Percentiles rank a stretch among this genome's conserved stretches.
These are phyloP conservation scores for Myrmophylax atrothorax DNA, from an alignment of 2,113 vertebrate species.

Conservation along the genomic window DNA sequence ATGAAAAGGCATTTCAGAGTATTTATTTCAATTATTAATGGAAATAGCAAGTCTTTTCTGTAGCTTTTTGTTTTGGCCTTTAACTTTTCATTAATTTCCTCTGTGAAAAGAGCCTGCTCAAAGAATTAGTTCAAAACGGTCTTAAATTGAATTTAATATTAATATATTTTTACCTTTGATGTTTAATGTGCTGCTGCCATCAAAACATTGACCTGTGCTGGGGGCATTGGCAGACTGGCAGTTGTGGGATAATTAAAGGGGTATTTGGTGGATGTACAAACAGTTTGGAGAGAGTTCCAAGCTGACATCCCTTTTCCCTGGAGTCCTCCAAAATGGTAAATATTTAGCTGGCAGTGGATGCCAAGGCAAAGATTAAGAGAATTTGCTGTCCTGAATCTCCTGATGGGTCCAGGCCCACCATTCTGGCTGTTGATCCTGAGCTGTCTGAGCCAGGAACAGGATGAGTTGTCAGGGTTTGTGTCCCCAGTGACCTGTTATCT, in stretches of 20 bases:
- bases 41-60: background rate
- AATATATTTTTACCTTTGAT: background rate
- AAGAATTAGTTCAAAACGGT: background rate
- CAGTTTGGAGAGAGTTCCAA: background rate
- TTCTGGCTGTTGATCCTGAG: background rate
- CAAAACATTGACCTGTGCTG: background rate
- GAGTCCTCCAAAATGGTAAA: constrained; percentile 4
- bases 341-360: constrained; percentile 9
- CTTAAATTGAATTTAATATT: background rate
- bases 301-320: background rate
- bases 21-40: background rate
- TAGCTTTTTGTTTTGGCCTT: constrained; percentile 5
- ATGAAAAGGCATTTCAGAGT: background rate
- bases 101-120: background rate
- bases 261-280: background rate
- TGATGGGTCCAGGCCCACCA: background rate
- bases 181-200: background rate
- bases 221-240: background rate
- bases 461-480: background rate
- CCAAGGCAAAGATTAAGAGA: background rate
- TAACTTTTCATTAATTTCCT: background rate
- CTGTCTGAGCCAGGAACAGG: background rate
- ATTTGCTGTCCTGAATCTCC: background rate
- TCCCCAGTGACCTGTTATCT: background rate
- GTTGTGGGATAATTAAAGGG: background rate